Conservation (phyloP, 2,888 invertebrate genomes). For the Oegoconia quadripuncta region DNA sequence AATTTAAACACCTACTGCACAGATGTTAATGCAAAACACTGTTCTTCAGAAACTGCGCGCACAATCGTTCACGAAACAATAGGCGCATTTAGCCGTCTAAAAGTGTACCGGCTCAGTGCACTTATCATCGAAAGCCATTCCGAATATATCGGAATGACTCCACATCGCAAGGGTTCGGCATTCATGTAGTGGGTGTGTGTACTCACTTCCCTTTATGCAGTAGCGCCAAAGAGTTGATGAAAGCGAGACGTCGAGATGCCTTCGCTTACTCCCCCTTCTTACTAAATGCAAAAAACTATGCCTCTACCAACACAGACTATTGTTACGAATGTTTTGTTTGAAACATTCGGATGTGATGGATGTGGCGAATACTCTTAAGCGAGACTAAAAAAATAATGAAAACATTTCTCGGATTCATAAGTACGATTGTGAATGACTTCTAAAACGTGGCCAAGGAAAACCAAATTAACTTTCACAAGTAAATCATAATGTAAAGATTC, state of each 20-base stretch:
- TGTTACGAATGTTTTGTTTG: constrained; percentile 64
- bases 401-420: not conserved
- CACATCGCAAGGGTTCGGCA: constrained; percentile 50
- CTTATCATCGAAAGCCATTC: constrained; percentile 75
- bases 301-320: constrained; percentile 56
- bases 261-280: constrained; percentile 62
- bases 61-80: constrained; percentile 58
- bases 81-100: constrained; percentile 68
- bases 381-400: not conserved
- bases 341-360: constrained; percentile 44
- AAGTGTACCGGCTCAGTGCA: constrained; percentile 63
- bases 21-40: constrained; percentile 31
- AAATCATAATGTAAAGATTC: constrained; percentile 51
- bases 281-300: constrained; percentile 66
- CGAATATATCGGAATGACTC: constrained; percentile 62
- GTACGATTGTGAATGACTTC: constrained; percentile 14
- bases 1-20: constrained; percentile 13
- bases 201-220: constrained; percentile 62
- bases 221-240: constrained; percentile 66
- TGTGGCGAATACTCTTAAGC: constrained; percentile 20
- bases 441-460: constrained; percentile 25
- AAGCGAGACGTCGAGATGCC: constrained; percentile 64
- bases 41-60: constrained; percentile 42
- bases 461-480: constrained; percentile 43
- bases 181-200: constrained; percentile 37